Evolutionary conservation across 2,888 invertebrate genomes (phyloP), one percentile per base, ranked within the genome.

Genomic region (Bimastos eiseni): DNA sequence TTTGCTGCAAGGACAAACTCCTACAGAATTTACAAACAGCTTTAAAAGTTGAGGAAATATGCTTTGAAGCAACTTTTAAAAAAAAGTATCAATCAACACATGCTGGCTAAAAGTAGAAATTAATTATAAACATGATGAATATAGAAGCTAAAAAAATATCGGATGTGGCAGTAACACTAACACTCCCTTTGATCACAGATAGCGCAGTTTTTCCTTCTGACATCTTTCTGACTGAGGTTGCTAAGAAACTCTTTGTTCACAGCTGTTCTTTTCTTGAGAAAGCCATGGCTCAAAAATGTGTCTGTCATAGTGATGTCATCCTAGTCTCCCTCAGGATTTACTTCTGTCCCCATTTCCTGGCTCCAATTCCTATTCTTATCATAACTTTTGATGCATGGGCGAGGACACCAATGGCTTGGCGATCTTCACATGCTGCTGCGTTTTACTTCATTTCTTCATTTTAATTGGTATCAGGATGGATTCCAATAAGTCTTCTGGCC

Each of bases 1-100:
- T 90, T 96, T 96, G 0, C 97, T 94, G 19, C 94, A 94, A 44
- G 94, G 94, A 92, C 94, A 93, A 30, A 89, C 38, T 44, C 91
- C 91, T 91, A 34, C 34, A 86, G 86, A 86, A 36, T 86, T 36
- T 11, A 86, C 4, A 86, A 34, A 86, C 15, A 36, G 34, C 30
- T 21, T 86, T 17, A 41, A 37, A 5, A 90, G n/a, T 90, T 37
- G 70, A 70, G n/a, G n/a, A 49, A 49, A 49, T 19, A 49, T 49
- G 49, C 8, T 11, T n/a, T 70, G n/a, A n/a, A n/a, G n/a, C 24
- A 55, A 55, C 70, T n/a, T 70, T 30, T 21, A 24, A 55, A 55
- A 70, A 30, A 70, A 70, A 70, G 30, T 70, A 24, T n/a, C 70
- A n/a, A 70, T 11, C 70, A 70, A 11, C n/a, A n/a, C 8, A 70